Evolutionary conservation across 2,113 vertebrate species (phyloP).

Genomic region (Ursus arctos): DNA sequence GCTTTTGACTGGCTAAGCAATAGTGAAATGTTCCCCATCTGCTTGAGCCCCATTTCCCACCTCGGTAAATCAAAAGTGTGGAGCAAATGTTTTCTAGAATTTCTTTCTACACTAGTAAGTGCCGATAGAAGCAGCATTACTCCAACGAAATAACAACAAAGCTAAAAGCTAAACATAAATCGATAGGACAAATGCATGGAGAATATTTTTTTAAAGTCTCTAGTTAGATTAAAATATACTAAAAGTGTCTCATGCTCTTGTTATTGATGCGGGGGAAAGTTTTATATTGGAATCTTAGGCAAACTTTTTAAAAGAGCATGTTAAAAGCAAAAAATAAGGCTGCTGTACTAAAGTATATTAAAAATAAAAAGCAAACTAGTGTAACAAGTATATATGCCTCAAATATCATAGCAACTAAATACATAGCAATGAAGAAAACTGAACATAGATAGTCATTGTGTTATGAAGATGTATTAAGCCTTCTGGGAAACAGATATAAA

Average conservation of each 20-base stretch:
- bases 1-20: too few relatives aligned
- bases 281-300: not conserved
- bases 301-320: not conserved
- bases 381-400: not conserved
- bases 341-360: not conserved
- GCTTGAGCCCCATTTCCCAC: not conserved
- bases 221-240: not conserved
- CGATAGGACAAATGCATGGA: not conserved
- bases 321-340: conserved; percentile 19
- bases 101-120: not conserved
- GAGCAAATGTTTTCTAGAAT: not conserved
- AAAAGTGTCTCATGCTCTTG: not conserved
- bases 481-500: not conserved
- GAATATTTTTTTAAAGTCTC: not conserved
- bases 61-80: not conserved
- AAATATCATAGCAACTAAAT: not conserved
- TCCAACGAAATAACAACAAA: not conserved
- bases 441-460: not conserved
- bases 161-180: not conserved
- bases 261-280: not conserved
- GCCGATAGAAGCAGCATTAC: not conserved
- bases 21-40: not conserved
- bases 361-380: not conserved
- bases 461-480: not conserved
- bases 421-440: not conserved